phyloP scores from a whole-genome alignment of 2,888 invertebrate genomes.

The Petrolisthes manimaculis region DNA sequence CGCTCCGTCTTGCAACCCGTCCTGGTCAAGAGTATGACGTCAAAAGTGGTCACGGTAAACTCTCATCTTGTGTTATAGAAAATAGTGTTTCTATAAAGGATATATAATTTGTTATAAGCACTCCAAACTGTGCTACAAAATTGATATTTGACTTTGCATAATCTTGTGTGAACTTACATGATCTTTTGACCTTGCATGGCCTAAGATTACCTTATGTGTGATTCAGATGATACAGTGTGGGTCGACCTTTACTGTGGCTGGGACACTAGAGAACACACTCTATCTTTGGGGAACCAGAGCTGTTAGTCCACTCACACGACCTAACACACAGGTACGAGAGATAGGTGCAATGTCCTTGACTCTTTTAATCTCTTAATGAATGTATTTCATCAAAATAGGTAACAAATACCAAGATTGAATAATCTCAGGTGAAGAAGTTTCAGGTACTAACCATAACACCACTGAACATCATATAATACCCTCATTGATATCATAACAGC shows the following conservation, averaged over 20 bases:
- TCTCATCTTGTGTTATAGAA: neutral
- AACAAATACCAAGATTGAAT: too few species aligned
- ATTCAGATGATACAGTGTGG: conserved; percentile 77
- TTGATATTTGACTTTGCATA: neutral
- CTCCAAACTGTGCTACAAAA: neutral
- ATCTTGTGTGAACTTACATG: neutral
- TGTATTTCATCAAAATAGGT: too few species aligned
- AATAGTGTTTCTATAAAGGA: too few species aligned
- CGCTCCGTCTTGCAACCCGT: conserved; percentile 70
- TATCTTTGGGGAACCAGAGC: conserved; percentile 78
- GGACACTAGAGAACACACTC: conserved; percentile 77
- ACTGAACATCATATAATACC: too few species aligned
- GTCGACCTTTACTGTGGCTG: conserved; percentile 77
- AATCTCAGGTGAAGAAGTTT: too few species aligned
- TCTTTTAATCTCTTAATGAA: neutral
- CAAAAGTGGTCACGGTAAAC: conserved; percentile 69
- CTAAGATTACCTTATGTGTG: too few species aligned
- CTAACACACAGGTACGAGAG: conserved; percentile 55
- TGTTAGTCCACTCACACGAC: conserved; percentile 64
- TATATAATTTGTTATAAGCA: too few species aligned
- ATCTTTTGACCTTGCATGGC: neutral
- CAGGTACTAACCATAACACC: too few species aligned
- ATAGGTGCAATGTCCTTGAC: neutral
- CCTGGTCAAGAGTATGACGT: conserved; percentile 71
- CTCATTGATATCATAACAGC: too few species aligned